Evolutionary conservation across 2,113 vertebrate species (phyloP), one percentile per base, ranked within the genome.

Genomic region (Garra rufa): DNA sequence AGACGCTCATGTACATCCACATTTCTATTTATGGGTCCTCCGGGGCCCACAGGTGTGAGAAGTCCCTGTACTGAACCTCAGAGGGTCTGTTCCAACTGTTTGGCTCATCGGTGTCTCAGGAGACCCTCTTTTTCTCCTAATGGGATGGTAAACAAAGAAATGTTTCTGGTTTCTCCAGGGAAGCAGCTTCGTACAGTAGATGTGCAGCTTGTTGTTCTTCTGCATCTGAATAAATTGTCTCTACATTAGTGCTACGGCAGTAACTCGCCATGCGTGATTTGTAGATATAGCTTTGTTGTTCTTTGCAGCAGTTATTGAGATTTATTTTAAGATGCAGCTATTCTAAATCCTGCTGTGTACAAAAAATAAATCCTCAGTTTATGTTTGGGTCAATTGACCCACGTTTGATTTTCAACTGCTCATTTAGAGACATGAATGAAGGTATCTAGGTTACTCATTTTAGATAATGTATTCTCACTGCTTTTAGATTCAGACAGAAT

Each of bases 141-240:
- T 4, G 44, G 41, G 59, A 34, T 4, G n/a, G 4, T 21, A 65
- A 80, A 67, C 77, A 28, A 65, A 48, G 43, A 46, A 48, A 17
- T n/a, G 63, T 67, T 30, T 71, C 38, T 71, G 6, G 7, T 26
- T 75, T 75, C 71, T 75, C 71, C 13, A 28, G 44, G 73, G 73
- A 75, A 50, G n/a, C 44, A 10, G 71, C 13, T 1, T 48, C 6
- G 44, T 50, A 26, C 24, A 50, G 71, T 30, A 50, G 71, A 75
- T 75, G 44, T 30, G 24, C 41, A 74, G 46, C 71, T 26, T 43
- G n/a, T 24, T 50, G 41, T 28, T 75, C 71, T 43, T 3, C 6
- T 65, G 10, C 6, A 34, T 70, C 69, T 71, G 21, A 71, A 71
- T 44, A 44, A 24, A 44, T 11, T 6, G 4, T 24, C n/a, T 19